These are phyloP conservation scores for Alectura lathami DNA, from an alignment of 2,113 vertebrate species.

Conservation along the genomic window DNA sequence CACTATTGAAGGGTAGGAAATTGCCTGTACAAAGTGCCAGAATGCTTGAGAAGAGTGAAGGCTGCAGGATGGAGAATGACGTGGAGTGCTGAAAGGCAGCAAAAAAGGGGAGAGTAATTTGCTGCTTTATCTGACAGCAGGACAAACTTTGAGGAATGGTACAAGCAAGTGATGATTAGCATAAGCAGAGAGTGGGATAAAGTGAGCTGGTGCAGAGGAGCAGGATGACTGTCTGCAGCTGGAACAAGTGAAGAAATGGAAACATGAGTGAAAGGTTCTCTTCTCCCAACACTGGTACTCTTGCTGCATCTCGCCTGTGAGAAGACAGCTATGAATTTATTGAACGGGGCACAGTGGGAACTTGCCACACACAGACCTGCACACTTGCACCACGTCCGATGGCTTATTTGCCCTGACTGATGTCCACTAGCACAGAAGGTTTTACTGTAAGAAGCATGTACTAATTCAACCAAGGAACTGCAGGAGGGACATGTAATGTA, in stretches of 20 bases:
- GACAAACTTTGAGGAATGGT: neutral
- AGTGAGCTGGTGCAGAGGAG: neutral
- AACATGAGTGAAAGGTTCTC: neutral
- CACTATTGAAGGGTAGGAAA: neutral
- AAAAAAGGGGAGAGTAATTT: neutral
- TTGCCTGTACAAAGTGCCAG: neutral
- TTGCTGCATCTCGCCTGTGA: neutral
- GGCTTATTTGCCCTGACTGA: accelerated
- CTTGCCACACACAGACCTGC: neutral
- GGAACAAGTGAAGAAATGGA: neutral
- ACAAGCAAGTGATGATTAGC: neutral
- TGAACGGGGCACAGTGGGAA: neutral
- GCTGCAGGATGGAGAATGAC: neutral
- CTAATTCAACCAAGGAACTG: neutral
- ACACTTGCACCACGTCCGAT: neutral
- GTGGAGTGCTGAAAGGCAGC: neutral
- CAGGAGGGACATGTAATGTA: neutral
- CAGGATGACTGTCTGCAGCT: neutral
- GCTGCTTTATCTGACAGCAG: neutral
- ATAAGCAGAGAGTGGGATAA: neutral
- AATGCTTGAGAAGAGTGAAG: neutral
- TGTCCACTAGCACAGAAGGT: neutral
- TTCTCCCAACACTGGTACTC: neutral
- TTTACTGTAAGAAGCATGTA: neutral
- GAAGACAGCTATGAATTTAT: neutral